Evolutionary conservation across 2,113 vertebrate genomes (phyloP), one percentile per base, ranked within the genome.

Genomic region (Aythya baeri): DNA sequence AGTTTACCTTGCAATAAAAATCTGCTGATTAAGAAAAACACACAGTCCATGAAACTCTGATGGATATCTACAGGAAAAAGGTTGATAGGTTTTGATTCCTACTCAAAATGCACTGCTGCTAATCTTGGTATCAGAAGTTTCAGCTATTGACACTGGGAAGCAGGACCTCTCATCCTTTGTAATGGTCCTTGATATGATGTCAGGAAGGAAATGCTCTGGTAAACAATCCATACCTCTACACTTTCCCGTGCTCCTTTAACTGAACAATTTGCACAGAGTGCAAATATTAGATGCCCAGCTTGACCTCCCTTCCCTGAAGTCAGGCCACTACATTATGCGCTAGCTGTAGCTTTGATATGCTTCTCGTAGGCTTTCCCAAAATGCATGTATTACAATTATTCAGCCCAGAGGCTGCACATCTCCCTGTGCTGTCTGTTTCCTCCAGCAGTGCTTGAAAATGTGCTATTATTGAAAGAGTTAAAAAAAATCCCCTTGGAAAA

Each of bases 401-500:
- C 76, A 80, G 73, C 87, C 86, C 92, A 91, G 84, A 94, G 79
- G 76, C 86, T 96, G 88, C 76, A 72, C 93, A 91, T 96, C 96
- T 94, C 95, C 90, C 72, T 75, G 27, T 93, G 95, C 95, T 81
- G 91, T 81, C 92, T 94, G 82, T 91, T 97, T 98, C 84, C 94
- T 97, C 86, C 97, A 97, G 95, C 97, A 95, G 81, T 58, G 96
- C 97, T 97, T 72, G 94, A 96, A 97, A 98, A 97, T 71, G 95
- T 97, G 95, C 97, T 74, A 82, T 97, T 91, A 97, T 97, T 87
- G 97, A 97, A 98, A 97, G 98, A 98, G 98, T 98, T 98, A 98
- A 98, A 98, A 98, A 98, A 98, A 98, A 97, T 98, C 97, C 98
- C 98, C 97, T 98, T 98, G 98, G 98, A 98, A 98, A 98, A 98